A percentile compares a stretch with the other conserved stretches of the same genome.
These are phyloP conservation scores for Elachura formosa DNA, from an alignment of 2,113 vertebrate genomes.

Conservation along the genomic window DNA sequence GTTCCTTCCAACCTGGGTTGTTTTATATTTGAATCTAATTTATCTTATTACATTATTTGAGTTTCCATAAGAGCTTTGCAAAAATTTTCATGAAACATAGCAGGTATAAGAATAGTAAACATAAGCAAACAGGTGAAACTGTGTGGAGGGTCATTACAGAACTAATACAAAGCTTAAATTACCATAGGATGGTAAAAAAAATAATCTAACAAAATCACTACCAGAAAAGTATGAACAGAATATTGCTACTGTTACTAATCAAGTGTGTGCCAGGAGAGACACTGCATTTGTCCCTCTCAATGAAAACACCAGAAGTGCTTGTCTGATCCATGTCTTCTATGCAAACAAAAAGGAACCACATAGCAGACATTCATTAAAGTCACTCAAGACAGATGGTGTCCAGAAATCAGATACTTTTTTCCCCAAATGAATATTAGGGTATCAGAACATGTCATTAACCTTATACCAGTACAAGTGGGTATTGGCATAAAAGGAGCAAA, in stretches of 20 bases:
- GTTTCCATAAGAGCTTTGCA: not conserved
- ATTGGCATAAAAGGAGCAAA: not conserved
- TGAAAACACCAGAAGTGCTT: not conserved
- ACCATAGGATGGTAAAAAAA: not conserved
- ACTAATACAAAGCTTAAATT: not conserved
- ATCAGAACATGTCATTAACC: not conserved
- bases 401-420: not conserved
- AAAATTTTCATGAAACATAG: not conserved
- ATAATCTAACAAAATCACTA: not conserved
- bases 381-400: not conserved
- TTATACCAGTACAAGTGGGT: not conserved
- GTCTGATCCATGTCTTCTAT: not conserved
- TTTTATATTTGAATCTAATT: not conserved
- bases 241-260: not conserved
- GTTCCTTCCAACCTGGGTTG: not conserved
- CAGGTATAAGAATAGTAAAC: not conserved
- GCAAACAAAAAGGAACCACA: not conserved
- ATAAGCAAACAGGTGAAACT: not conserved
- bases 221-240: not conserved
- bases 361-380: not conserved
- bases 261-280: not conserved
- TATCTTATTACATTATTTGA: not conserved
- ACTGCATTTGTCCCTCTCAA: not conserved
- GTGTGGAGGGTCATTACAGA: not conserved
- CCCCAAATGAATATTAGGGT: not conserved